Percentiles rank a stretch among this genome's conserved stretches.
phyloP scores from a whole-genome alignment of 2,888 invertebrate genomes.

The Clanis bilineata region DNA sequence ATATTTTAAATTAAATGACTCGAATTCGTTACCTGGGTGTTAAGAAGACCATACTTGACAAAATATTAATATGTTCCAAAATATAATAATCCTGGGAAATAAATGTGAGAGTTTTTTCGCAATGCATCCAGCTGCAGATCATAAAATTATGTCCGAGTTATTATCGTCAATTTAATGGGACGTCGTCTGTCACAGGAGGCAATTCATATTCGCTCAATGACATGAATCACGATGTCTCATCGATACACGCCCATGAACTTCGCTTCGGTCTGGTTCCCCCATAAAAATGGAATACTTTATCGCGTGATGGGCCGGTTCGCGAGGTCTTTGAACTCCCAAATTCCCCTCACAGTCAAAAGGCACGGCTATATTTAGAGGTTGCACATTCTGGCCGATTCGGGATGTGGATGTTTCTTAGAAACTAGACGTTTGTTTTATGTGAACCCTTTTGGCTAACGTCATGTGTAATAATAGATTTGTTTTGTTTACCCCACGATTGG shows the following conservation, averaged over 20 bases:
- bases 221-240: slow-evolving; percentile 19
- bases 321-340: slow-evolving; percentile 77
- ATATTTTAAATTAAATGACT: too few species aligned
- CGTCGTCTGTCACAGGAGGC: not conserved
- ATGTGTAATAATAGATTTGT: slow-evolving; percentile 3
- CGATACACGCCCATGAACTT: slow-evolving; percentile 57
- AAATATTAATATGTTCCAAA: too few species aligned
- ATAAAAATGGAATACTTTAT: slow-evolving; percentile 50
- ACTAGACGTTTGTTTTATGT: slow-evolving; percentile 4
- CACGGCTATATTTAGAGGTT: slow-evolving; percentile 71
- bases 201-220: not conserved
- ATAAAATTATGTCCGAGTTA: not conserved
- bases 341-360: slow-evolving; percentile 64
- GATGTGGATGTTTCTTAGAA: slow-evolving; percentile 12
- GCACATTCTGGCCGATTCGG: slow-evolving; percentile 49
- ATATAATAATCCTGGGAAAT: too few species aligned
- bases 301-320: slow-evolving; percentile 63
- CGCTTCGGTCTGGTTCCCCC: slow-evolving; percentile 43
- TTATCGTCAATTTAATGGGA: not conserved
- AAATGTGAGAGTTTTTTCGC: too few species aligned
- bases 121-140: not conserved
- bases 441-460: slow-evolving; percentile 1
- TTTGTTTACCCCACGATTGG: not conserved
- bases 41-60: too few species aligned
- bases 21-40: too few species aligned